phyloP scores from a whole-genome alignment of 2,888 invertebrate species.

The Nomada lathburiana region DNA sequence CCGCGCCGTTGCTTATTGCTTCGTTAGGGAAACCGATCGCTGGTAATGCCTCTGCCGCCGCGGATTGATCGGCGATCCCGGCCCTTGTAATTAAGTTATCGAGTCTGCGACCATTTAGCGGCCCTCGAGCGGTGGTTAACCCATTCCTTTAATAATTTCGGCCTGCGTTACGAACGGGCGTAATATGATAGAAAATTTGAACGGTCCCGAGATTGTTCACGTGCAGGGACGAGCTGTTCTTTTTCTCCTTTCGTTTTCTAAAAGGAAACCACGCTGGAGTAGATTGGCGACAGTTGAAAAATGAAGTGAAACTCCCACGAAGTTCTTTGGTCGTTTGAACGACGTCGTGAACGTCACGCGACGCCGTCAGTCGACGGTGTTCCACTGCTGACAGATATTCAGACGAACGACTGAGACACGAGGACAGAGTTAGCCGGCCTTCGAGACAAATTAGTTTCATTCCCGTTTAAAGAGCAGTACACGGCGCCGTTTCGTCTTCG shows the following conservation, averaged over 20 bases:
- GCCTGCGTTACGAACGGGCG: not conserved
- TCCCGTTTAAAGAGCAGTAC: slow-evolving; percentile 61
- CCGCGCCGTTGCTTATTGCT: slow-evolving; percentile 48
- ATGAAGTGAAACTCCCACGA: slow-evolving; percentile 48
- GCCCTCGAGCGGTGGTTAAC: slow-evolving; percentile 1
- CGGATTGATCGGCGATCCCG: slow-evolving; percentile 51
- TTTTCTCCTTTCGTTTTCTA: not conserved
- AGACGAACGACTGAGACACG: slow-evolving; percentile 34
- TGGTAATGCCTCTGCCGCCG: slow-evolving; percentile 49
- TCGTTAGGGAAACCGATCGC: slow-evolving; percentile 63
- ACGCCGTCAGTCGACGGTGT: slow-evolving; percentile 15
- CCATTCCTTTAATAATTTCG: not conserved
- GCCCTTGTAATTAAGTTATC: slow-evolving; percentile 55
- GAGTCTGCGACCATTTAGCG: slow-evolving; percentile 9
- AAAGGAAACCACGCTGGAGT: not conserved
- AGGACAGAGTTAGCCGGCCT: slow-evolving; percentile 35
- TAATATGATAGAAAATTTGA: not conserved
- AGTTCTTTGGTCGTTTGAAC: slow-evolving; percentile 42
- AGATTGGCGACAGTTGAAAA: slow-evolving; percentile 49
- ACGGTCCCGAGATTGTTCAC: not conserved
- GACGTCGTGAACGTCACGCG: slow-evolving; percentile 20
- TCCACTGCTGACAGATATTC: slow-evolving; percentile 39
- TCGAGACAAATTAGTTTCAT: slow-evolving; percentile 73
- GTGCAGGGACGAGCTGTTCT: not conserved
- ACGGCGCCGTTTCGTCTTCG: slow-evolving; percentile 48